Percentiles rank a stretch among this genome's conserved stretches.
Evolutionary conservation across 2,888 invertebrate species (phyloP).

Genomic region (Bellardia bayeri): DNA sequence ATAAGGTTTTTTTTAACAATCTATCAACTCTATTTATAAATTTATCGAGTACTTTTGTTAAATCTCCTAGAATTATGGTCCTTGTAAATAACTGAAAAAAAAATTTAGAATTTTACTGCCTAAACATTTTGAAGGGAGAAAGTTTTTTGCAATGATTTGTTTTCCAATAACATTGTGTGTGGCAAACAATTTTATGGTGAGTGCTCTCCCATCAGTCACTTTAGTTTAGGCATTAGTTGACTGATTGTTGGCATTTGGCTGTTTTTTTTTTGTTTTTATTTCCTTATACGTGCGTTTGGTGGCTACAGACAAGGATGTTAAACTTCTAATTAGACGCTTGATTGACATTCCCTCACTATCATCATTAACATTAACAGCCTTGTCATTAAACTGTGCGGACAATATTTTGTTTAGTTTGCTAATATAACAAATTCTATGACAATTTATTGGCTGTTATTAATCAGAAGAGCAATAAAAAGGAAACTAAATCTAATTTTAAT

Average conservation of each 20-base stretch:
- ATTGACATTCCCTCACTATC: background rate
- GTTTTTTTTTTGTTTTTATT: background rate
- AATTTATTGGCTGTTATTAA: background rate
- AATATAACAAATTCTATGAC: too few species aligned
- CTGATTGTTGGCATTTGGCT: background rate
- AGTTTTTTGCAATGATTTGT: background rate
- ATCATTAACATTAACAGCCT: background rate
- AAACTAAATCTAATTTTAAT: background rate
- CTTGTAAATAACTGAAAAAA: too few species aligned
- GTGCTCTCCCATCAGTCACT: background rate
- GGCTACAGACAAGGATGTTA: background rate
- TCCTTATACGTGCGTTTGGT: background rate
- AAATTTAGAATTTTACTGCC: too few species aligned
- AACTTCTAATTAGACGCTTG: background rate
- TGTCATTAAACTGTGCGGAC: too few species aligned
- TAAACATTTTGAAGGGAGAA: background rate
- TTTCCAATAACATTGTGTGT: background rate
- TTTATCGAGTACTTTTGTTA: too few species aligned
- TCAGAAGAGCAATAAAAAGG: background rate
- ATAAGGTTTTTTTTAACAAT: too few species aligned
- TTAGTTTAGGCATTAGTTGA: background rate
- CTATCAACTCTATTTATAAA: too few species aligned
- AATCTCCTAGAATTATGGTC: too few species aligned
- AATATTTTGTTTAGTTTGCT: too few species aligned
- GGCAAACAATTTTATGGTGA: background rate